Conservation (phyloP, 2,113 vertebrate species). For the Barbus barbus region DNA sequence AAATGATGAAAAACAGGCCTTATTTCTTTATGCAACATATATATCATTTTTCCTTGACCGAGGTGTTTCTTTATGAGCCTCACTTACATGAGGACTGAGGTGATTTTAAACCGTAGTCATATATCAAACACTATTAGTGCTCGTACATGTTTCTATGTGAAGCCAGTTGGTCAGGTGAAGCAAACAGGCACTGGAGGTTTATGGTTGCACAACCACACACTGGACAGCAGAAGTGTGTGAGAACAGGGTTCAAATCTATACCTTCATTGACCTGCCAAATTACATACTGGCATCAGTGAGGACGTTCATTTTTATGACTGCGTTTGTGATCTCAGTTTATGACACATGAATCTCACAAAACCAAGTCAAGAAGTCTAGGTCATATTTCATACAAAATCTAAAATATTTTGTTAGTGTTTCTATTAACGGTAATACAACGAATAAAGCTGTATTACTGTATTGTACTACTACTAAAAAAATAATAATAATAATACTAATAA, state of each 20-base stretch:
- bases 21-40: background rate
- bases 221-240: background rate
- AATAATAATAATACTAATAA: background rate
- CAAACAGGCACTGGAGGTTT: slow-evolving; percentile 1
- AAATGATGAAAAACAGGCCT: no score
- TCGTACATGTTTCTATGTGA: background rate
- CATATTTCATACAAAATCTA: background rate
- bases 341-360: no score
- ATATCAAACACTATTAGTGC: no score
- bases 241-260: background rate
- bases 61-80: background rate
- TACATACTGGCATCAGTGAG: no score
- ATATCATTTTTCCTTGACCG: no score
- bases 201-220: background rate
- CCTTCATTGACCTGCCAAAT: no score
- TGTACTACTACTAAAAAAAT: no score
- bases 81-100: background rate
- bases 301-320: background rate
- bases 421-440: no score
- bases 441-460: background rate
- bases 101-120: no score
- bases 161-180: background rate
- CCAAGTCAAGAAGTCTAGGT: background rate
- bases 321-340: background rate
- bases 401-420: background rate